phyloP scores from a whole-genome alignment of 2,888 invertebrate genomes.

The Orthosia gothica region DNA sequence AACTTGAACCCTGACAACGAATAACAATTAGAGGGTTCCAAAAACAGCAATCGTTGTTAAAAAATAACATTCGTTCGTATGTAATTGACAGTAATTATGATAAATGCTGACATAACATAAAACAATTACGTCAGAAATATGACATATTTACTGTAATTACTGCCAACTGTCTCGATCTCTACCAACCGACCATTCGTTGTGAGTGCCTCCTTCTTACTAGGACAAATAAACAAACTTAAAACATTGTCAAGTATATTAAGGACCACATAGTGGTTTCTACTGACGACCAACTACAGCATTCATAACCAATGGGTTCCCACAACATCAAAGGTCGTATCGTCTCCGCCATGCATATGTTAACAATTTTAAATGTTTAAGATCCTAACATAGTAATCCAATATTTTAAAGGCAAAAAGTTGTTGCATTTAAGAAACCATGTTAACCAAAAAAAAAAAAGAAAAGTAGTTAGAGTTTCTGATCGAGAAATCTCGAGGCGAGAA shows the following conservation, averaged over 20 bases:
- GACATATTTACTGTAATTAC: not conserved
- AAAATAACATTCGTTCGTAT: not conserved
- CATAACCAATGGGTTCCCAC: not conserved
- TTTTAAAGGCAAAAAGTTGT: not conserved
- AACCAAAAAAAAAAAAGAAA: not conserved
- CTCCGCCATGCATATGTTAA: slow-evolving; percentile 1
- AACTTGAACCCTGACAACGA: slow-evolving; percentile 23
- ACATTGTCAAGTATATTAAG: not conserved
- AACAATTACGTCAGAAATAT: slow-evolving; percentile 5
- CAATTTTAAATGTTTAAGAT: slow-evolving; percentile 8
- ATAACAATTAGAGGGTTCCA: slow-evolving; percentile 25
- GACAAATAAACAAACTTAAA: not conserved
- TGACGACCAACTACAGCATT: not conserved
- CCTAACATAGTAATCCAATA: not conserved
- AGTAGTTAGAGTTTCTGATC: too few species aligned
- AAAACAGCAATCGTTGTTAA: slow-evolving; percentile 7
- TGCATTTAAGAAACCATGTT: not conserved
- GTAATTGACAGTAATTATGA: not conserved
- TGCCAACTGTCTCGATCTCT: slow-evolving; percentile 5
- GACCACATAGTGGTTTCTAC: not conserved
- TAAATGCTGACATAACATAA: not conserved
- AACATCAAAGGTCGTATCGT: not conserved
- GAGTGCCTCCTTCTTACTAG: not conserved
- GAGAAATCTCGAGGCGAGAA: too few species aligned
- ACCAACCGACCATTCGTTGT: not conserved